Evolutionary conservation across 2,797 vertebrate genomes (phyloP).

Genomic region (Calcarius lapponicus): DNA sequence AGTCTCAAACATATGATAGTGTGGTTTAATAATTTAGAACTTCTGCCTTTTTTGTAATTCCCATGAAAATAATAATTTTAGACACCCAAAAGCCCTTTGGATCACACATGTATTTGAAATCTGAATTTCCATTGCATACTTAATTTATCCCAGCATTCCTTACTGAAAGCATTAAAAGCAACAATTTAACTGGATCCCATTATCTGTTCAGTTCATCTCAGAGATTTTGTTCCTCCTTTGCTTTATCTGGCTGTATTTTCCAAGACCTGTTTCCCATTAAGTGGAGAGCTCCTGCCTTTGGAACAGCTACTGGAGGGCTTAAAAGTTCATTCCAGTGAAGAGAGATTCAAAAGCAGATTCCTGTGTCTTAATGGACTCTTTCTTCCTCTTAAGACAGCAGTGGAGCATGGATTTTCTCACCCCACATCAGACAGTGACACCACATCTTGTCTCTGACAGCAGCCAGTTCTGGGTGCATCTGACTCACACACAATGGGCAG

Average conservation of each 20-base stretch:
- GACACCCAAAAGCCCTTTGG: background rate
- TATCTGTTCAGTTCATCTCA: background rate
- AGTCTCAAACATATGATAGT: background rate
- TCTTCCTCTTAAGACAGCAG: background rate
- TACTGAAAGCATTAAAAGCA: background rate
- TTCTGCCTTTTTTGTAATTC: background rate
- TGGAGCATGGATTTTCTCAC: background rate
- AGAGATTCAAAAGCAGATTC: background rate
- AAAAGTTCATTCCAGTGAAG: background rate
- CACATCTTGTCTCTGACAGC: background rate
- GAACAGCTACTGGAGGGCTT: background rate
- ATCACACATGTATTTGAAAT: background rate
- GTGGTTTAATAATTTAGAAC: background rate
- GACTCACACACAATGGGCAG: background rate
- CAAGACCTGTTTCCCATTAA: constrained; percentile 35
- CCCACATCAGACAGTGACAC: background rate
- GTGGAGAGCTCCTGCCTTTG: constrained; percentile 7
- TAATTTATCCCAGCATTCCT: background rate
- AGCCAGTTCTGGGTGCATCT: background rate
- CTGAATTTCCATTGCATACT: background rate
- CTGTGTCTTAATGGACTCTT: background rate
- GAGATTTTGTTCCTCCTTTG: background rate
- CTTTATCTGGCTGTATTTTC: constrained; percentile 10
- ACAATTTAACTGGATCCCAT: background rate
- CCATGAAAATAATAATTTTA: background rate